phyloP scores from a whole-genome alignment of 2,797 vertebrate genomes.

The Hydrocynus forskahlii region DNA sequence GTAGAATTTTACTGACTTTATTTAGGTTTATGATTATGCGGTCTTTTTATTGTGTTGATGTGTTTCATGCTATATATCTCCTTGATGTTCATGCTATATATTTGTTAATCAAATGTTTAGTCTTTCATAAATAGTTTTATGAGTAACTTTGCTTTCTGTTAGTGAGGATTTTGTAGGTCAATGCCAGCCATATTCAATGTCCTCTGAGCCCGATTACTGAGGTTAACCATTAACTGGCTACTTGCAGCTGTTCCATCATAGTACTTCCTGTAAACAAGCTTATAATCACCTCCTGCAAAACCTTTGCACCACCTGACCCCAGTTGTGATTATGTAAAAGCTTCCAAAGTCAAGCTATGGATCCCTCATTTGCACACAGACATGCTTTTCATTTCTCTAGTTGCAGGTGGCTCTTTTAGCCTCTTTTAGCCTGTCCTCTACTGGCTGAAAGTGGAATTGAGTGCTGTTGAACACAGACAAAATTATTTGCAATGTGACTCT shows the following conservation, averaged over 20 bases:
- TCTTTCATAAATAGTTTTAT: neutral
- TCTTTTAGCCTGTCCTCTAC: conserved; percentile 37
- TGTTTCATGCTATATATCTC: neutral
- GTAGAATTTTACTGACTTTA: too few relatives aligned
- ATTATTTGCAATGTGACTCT: neutral
- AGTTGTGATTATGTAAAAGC: conserved; percentile 34
- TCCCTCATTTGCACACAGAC: conserved; percentile 20
- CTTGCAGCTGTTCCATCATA: neutral
- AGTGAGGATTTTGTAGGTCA: conserved; percentile 12
- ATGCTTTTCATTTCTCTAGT: conserved; percentile 10
- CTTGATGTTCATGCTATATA: neutral
- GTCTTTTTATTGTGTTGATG: neutral
- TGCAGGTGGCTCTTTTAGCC: conserved; percentile 2
- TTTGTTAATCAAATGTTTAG: neutral
- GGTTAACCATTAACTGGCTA: conserved; percentile 38
- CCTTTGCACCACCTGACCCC: conserved; percentile 23
- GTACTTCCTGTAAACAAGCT: conserved; percentile 38
- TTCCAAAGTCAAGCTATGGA: neutral
- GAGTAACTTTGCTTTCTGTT: neutral
- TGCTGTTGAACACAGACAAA: neutral
- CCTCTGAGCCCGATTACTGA: conserved; percentile 32
- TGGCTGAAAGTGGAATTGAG: neutral
- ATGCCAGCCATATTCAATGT: conserved; percentile 8
- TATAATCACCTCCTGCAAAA: conserved; percentile 12
- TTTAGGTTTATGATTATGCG: neutral